A percentile compares a stretch with the other conserved stretches of the same genome.
phyloP scores from a whole-genome alignment of 2,797 vertebrate genomes.

The Echeneis naucrates region DNA sequence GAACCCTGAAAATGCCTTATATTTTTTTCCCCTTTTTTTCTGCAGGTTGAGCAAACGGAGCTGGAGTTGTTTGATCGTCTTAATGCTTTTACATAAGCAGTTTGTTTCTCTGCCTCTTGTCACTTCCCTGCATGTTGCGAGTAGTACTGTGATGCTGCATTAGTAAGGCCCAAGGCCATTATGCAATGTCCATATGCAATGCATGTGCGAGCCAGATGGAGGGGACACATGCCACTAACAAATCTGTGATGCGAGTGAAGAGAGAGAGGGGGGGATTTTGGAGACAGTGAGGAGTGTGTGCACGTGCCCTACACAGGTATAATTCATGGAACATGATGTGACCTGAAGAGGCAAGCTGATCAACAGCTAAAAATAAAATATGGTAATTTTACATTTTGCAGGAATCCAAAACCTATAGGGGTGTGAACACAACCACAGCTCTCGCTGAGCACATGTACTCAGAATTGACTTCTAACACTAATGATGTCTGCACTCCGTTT shows the following conservation, averaged over 20 bases:
- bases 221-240: conserved; percentile 70
- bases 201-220: conserved; percentile 71
- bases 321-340: conserved; percentile 2
- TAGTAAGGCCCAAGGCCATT: conserved; percentile 57
- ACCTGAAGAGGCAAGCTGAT: background rate
- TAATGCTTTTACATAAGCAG: conserved; percentile 81
- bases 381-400: background rate
- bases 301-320: conserved; percentile 34
- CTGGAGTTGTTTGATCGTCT: conserved; percentile 46
- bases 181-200: conserved; percentile 71
- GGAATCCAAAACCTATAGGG: too few relatives aligned
- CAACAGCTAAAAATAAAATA: background rate
- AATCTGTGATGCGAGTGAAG: conserved; percentile 54
- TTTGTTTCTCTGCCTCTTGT: conserved; percentile 59
- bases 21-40: conserved; percentile 16
- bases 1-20: conserved; percentile 14
- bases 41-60: conserved; percentile 28
- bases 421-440: background rate
- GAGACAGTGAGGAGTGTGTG: background rate
- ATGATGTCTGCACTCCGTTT: background rate
- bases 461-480: background rate
- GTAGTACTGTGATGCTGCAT: conserved; percentile 31
- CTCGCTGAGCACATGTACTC: background rate
- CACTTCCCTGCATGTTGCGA: conserved; percentile 56
- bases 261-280: background rate